Percentiles rank a stretch among this genome's conserved stretches.
Evolutionary conservation across 2,888 invertebrate genomes (phyloP).

Genomic region (Pediacus dermestoides): DNA sequence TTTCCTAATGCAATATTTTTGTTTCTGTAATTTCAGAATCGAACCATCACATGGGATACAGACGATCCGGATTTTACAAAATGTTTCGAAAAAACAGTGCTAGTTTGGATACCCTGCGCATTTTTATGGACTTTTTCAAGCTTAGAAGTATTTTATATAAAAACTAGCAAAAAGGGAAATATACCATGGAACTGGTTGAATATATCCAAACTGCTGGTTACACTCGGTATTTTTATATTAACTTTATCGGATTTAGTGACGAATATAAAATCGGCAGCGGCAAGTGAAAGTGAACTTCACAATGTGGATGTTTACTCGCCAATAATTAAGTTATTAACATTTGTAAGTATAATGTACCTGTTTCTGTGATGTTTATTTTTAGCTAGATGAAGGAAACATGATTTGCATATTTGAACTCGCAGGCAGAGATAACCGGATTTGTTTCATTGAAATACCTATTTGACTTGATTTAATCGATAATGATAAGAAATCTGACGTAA

Average conservation of each 20-base stretch:
- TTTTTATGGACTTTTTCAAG: constrained; percentile 76
- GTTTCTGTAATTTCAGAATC: constrained; percentile 62
- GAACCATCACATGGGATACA: constrained; percentile 74
- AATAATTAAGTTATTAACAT: constrained; percentile 70
- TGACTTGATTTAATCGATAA: no score
- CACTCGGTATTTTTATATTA: constrained; percentile 61
- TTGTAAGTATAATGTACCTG: constrained; percentile 81
- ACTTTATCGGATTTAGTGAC: constrained; percentile 65
- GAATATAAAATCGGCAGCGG: constrained; percentile 54
- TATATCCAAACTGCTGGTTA: constrained; percentile 66
- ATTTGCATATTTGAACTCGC: no score
- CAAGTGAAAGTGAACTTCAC: constrained; percentile 55
- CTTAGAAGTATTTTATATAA: constrained; percentile 72
- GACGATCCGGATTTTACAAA: constrained; percentile 75
- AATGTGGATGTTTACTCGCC: constrained; percentile 76
- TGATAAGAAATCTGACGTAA: no score
- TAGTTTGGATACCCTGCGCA: constrained; percentile 85
- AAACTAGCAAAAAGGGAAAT: constrained; percentile 70
- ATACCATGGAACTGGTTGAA: constrained; percentile 76
- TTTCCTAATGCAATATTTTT: no score
- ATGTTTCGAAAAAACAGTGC: constrained; percentile 88
- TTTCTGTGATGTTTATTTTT: no score
- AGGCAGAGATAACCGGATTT: no score
- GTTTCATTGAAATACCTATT: no score
- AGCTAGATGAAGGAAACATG: no score